These are phyloP conservation scores for Pantala flavescens DNA, from an alignment of 1,140 invertebrate genomes.

Conservation along the genomic window DNA sequence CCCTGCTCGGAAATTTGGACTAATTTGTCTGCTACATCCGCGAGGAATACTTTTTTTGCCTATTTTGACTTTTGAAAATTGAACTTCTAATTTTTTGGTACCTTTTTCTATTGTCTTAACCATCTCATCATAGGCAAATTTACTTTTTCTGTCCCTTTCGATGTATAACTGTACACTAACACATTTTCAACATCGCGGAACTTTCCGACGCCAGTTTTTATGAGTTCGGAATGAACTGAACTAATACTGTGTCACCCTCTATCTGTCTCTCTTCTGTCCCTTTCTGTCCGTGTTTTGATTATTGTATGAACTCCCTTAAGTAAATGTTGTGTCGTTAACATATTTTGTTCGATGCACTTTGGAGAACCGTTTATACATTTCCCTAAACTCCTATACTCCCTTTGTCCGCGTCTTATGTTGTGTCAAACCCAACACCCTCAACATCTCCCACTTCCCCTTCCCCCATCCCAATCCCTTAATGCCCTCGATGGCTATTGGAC, in stretches of 20 bases:
- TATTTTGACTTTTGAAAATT: too few relatives aligned
- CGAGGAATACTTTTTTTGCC: too few relatives aligned
- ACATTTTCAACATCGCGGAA: too few relatives aligned
- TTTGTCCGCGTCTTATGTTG: slow-evolving; percentile 48
- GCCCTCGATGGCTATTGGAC: neutral
- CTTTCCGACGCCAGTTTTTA: neutral
- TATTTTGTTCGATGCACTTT: slow-evolving; percentile 17
- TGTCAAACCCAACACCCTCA: slow-evolving; percentile 11
- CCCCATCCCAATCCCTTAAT: neutral
- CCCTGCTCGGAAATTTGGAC: too few relatives aligned
- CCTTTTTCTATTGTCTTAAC: too few relatives aligned
- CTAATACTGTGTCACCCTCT: slow-evolving; percentile 14
- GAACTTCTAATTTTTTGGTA: too few relatives aligned
- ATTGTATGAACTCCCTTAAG: neutral
- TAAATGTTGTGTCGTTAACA: slow-evolving; percentile 11
- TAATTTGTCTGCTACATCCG: too few relatives aligned
- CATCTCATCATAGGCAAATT: too few relatives aligned
- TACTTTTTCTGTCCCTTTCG: too few relatives aligned
- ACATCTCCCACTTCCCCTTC: neutral
- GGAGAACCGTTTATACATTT: slow-evolving; percentile 32
- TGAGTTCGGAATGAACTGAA: neutral
- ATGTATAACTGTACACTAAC: too few relatives aligned
- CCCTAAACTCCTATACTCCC: slow-evolving; percentile 29
- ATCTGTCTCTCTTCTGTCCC: neutral
- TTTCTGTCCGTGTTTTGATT: neutral